Conservation (phyloP, 1,140 invertebrate species). For the Adelges cooleyi region DNA sequence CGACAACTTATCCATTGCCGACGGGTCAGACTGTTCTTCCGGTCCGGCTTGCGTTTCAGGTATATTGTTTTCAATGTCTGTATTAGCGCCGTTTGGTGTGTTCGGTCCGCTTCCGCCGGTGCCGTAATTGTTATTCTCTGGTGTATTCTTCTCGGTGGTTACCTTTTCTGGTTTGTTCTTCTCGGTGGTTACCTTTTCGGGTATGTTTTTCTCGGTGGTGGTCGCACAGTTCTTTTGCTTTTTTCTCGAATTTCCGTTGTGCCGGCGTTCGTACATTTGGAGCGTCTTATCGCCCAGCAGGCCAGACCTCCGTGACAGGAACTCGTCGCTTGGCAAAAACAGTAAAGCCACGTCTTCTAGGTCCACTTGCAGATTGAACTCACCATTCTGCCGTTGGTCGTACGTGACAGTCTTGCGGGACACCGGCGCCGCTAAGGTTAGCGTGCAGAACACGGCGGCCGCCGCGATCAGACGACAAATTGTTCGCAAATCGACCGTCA, state of each 20-base stretch:
- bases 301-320: neutral
- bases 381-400: constrained; percentile 7
- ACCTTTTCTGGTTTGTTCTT: too few species aligned
- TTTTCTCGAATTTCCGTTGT: neutral
- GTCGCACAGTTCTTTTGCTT: neutral
- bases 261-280: neutral
- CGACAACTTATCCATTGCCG: too few species aligned
- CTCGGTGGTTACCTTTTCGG: neutral
- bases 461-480: neutral
- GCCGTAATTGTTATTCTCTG: too few species aligned
- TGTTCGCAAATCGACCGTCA: neutral
- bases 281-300: neutral
- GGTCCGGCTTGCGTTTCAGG: neutral
- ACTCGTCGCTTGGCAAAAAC: neutral
- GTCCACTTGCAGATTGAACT: constrained; percentile 6
- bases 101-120: too few species aligned
- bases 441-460: neutral
- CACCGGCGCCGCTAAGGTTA: neutral
- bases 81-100: too few species aligned
- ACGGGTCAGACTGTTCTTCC: too few species aligned
- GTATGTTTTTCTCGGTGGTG: neutral
- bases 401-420: neutral
- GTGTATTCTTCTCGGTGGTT: too few species aligned
- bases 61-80: too few species aligned
- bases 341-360: neutral